Conservation (phyloP, 2,888 invertebrate genomes). For the Chaetogeoica ovagalla region DNA sequence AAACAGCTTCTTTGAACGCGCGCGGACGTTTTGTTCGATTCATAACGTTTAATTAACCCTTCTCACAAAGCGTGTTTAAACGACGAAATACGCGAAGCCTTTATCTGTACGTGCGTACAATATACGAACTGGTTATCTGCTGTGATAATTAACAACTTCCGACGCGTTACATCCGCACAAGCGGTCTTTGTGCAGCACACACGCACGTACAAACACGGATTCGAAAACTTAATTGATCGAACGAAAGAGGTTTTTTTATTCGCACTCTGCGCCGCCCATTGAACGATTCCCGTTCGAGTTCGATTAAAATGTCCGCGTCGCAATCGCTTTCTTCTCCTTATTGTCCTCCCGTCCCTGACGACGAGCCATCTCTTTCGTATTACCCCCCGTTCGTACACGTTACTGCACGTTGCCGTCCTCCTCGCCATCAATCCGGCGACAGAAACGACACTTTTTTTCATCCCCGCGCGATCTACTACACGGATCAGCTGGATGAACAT, state of each 20-base stretch:
- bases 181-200: conserved; percentile 7
- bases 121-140: conserved; percentile 37
- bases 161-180: conserved; percentile 10
- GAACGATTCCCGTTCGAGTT: not conserved
- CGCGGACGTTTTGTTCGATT: conserved; percentile 31
- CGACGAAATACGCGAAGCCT: conserved; percentile 44
- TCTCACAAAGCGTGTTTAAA: conserved; percentile 34
- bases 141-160: conserved; percentile 44
- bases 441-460: no score
- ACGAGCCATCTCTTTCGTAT: no score
- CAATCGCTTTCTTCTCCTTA: no score
- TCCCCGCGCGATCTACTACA: no score
- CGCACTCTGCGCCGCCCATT: not conserved
- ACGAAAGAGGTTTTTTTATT: not conserved
- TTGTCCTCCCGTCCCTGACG: no score
- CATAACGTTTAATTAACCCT: conserved; percentile 48
- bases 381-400: no score
- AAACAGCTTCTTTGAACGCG: conserved; percentile 17
- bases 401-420: no score
- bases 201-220: not conserved
- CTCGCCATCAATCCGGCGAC: no score
- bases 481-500: no score
- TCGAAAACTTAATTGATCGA: conserved; percentile 23
- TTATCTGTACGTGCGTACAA: not conserved
- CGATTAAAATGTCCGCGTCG: no score